Evolutionary conservation across 2,113 vertebrate species (phyloP).

Genomic region (Varanus komodoensis): DNA sequence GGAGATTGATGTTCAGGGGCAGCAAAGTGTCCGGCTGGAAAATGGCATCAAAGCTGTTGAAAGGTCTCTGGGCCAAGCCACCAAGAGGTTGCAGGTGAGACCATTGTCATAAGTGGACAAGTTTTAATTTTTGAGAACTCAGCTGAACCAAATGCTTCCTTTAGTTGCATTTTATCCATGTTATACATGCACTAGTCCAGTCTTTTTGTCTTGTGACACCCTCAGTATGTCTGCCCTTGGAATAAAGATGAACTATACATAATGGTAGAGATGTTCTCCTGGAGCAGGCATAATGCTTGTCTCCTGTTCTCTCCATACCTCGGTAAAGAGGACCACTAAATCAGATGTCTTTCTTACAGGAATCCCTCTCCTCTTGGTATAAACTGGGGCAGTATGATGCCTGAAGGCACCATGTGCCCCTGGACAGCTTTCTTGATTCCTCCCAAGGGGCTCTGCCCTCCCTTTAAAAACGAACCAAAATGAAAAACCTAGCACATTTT

Average conservation of each 20-base stretch:
- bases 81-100: slow-evolving; percentile 90
- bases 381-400: too few species aligned
- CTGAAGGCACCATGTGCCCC: too few species aligned
- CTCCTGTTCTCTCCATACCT: not conserved
- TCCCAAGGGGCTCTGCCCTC: too few species aligned
- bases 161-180: not conserved
- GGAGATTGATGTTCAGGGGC: slow-evolving; percentile 91
- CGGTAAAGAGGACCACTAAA: not conserved
- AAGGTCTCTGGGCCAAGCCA: slow-evolving; percentile 90
- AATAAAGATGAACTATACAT: not conserved
- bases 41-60: slow-evolving; percentile 94
- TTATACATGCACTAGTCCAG: not conserved
- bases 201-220: not conserved
- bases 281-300: not conserved
- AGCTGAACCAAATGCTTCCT: not conserved
- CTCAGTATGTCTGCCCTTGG: not conserved
- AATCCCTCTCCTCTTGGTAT: not conserved
- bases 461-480: too few species aligned
- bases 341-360: not conserved
- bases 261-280: not conserved
- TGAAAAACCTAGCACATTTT: too few species aligned
- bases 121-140: not conserved
- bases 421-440: too few species aligned
- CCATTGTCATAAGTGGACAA: not conserved
- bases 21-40: slow-evolving; percentile 91